Evolutionary conservation across 2,888 invertebrate genomes (phyloP).

Genomic region (Lobophora halterata): DNA sequence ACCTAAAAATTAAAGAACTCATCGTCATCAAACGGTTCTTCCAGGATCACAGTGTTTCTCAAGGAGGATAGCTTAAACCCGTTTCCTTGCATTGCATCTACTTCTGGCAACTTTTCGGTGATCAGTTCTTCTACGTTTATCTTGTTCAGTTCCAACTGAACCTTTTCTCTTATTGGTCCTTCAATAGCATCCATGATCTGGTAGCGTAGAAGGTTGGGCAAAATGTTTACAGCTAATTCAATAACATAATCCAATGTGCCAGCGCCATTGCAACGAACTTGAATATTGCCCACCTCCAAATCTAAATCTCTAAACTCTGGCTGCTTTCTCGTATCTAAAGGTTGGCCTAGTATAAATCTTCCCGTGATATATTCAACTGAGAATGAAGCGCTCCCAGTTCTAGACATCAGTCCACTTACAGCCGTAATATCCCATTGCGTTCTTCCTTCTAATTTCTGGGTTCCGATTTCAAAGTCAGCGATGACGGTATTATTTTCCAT

Average conservation of each 20-base stretch:
- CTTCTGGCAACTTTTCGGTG: slow-evolving; percentile 84
- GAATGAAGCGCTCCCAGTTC: slow-evolving; percentile 87
- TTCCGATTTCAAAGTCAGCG: slow-evolving; percentile 87
- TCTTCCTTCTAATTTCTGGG: slow-evolving; percentile 88
- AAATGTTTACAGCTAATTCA: slow-evolving; percentile 89
- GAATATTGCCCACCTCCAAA: slow-evolving; percentile 91
- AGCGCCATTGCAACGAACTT: slow-evolving; percentile 90
- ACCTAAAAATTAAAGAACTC: slow-evolving; percentile 72
- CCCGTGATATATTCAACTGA: slow-evolving; percentile 89
- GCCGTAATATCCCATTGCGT: slow-evolving; percentile 90
- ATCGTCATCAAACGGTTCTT: slow-evolving; percentile 61
- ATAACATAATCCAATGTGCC: slow-evolving; percentile 92
- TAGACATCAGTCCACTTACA: slow-evolving; percentile 84
- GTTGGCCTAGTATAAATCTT: slow-evolving; percentile 85
- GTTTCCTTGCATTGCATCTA: slow-evolving; percentile 80
- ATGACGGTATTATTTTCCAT: slow-evolving; percentile 86
- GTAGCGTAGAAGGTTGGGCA: slow-evolving; percentile 92
- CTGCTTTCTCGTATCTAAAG: slow-evolving; percentile 87
- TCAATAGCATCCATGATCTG: slow-evolving; percentile 94
- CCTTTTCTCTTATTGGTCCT: slow-evolving; percentile 85
- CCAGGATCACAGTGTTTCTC: slow-evolving; percentile 37
- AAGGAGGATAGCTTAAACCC: slow-evolving; percentile 70
- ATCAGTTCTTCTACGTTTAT: slow-evolving; percentile 88
- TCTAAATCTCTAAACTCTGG: slow-evolving; percentile 87
- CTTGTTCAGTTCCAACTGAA: slow-evolving; percentile 87